A percentile compares a stretch with the other conserved stretches of the same genome.
phyloP scores from a whole-genome alignment of 2,113 vertebrate genomes.

The Siphamia tubifer region DNA sequence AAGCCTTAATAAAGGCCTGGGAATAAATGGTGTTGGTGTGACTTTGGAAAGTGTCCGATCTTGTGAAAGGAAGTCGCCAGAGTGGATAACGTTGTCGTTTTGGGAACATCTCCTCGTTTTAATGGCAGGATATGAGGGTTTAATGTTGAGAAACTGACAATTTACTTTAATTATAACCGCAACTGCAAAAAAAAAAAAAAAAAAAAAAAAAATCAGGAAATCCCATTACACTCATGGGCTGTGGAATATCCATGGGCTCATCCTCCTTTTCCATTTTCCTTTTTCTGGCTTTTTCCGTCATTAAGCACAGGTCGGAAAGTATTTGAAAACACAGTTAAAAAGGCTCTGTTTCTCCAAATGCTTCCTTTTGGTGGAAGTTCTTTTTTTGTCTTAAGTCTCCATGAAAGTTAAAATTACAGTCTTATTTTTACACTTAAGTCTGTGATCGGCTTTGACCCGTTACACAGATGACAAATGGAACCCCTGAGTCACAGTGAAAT shows the following conservation, averaged over 20 bases:
- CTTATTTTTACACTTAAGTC: slow-evolving; percentile 8
- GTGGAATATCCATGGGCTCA: slow-evolving; percentile 17
- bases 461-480: slow-evolving; percentile 36
- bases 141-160: slow-evolving; percentile 46
- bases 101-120: slow-evolving; percentile 27
- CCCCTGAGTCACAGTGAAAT: slow-evolving; percentile 51
- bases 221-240: slow-evolving; percentile 29
- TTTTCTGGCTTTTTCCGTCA: neutral
- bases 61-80: slow-evolving; percentile 53
- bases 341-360: neutral
- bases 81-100: slow-evolving; percentile 53
- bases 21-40: slow-evolving; percentile 48
- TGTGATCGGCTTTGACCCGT: slow-evolving; percentile 34
- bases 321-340: neutral
- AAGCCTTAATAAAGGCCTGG: slow-evolving; percentile 37
- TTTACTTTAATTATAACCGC: slow-evolving; percentile 51
- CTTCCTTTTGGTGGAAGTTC: neutral
- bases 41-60: slow-evolving; percentile 18
- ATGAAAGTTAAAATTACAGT: slow-evolving; percentile 6
- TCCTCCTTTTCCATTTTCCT: neutral
- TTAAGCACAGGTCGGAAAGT: neutral
- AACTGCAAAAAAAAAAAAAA: neutral
- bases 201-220: slow-evolving; percentile 60
- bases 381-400: slow-evolving; percentile 4
- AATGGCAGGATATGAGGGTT: slow-evolving; percentile 30